Evolutionary conservation across 1,140 invertebrate genomes (phyloP).

Genomic region (Temnothorax curvispinosus): DNA sequence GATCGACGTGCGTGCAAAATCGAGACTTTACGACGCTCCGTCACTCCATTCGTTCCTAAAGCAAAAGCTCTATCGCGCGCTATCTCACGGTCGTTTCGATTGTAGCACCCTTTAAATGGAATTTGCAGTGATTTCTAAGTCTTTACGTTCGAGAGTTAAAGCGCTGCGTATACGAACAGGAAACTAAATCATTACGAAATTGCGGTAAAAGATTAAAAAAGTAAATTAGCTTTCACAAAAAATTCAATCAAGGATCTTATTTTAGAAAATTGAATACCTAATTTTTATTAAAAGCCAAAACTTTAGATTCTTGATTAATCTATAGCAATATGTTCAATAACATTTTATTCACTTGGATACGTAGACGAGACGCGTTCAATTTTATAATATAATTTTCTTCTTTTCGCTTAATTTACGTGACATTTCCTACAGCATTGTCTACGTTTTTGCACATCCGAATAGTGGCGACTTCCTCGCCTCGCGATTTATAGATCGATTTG

Average conservation of each 20-base stretch:
- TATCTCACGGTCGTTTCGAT: constrained; percentile 51
- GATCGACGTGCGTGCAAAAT: constrained; percentile 69
- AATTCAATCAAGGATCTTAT: neutral
- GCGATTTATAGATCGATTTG: constrained; percentile 57
- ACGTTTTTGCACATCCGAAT: constrained; percentile 17
- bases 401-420: neutral
- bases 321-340: neutral
- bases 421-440: neutral
- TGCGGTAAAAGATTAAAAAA: neutral
- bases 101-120: constrained; percentile 41
- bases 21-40: constrained; percentile 62
- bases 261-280: neutral
- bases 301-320: neutral
- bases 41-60: constrained; percentile 27
- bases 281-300: neutral
- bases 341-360: neutral
- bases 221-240: neutral
- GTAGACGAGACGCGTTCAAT: neutral
- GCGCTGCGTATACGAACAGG: neutral
- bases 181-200: neutral
- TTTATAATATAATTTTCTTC: neutral
- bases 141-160: constrained; percentile 13
- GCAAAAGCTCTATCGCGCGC: constrained; percentile 34
- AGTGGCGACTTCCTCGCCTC: constrained; percentile 26
- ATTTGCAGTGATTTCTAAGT: constrained; percentile 25